A percentile compares a stretch with the other conserved stretches of the same genome.
phyloP scores from a whole-genome alignment of 1,140 invertebrate genomes.

The Orchesella cincta region DNA sequence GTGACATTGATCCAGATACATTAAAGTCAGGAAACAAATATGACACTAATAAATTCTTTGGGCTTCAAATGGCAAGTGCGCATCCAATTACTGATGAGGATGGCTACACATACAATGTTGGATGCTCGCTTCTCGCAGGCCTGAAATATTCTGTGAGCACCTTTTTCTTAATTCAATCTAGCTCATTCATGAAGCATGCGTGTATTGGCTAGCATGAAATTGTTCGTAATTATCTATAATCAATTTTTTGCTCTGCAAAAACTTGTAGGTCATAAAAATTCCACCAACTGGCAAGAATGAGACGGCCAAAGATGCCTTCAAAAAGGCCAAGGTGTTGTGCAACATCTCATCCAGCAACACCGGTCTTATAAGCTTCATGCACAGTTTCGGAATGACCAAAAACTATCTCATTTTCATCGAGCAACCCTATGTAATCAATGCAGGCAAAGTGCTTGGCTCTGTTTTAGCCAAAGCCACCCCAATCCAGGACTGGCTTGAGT shows the following conservation, averaged over 20 bases:
- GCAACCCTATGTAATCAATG: conserved; percentile 53
- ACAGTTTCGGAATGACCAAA: conserved; percentile 63
- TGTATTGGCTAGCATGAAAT: too few species aligned
- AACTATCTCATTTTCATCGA: conserved; percentile 62
- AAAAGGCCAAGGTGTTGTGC: conserved; percentile 6
- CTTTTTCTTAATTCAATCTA: not conserved
- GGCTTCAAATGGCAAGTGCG: conserved; percentile 54
- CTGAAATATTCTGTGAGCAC: conserved; percentile 51
- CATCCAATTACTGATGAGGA: conserved; percentile 55
- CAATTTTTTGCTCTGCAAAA: too few species aligned
- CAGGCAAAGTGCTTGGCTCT: conserved; percentile 22
- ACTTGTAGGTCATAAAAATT: conserved; percentile 8
- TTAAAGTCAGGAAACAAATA: conserved; percentile 52
- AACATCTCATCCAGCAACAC: conserved; percentile 1
- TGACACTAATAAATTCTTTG: conserved; percentile 52
- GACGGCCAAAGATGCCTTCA: not conserved
- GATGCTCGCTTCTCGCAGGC: conserved; percentile 50
- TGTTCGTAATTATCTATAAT: too few species aligned
- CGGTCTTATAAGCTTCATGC: conserved; percentile 49
- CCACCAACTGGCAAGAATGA: conserved; percentile 22
- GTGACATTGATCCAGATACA: conserved; percentile 46
- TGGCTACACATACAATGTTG: conserved; percentile 47
- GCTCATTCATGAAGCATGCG: not conserved
- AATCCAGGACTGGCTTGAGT: conserved; percentile 10
- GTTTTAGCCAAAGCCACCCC: conserved; percentile 28